Percentiles rank a stretch among this genome's conserved stretches.
Evolutionary conservation across 2,888 invertebrate species (phyloP).

Genomic region (Volucella inanis): DNA sequence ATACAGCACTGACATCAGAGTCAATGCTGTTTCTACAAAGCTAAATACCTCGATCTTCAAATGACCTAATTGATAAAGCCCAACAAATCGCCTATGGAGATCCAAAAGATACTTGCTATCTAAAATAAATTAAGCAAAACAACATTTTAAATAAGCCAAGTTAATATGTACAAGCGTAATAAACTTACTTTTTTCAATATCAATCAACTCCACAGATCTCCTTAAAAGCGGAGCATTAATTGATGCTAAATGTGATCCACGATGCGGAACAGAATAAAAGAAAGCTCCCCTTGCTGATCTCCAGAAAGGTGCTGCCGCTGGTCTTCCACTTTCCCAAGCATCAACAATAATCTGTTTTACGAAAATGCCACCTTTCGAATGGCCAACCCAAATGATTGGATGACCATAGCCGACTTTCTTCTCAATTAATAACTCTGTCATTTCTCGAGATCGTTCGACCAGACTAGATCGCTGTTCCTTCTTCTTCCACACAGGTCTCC

Average conservation of each 20-base stretch:
- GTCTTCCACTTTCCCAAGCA: slow-evolving; percentile 84
- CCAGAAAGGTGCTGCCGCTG: slow-evolving; percentile 84
- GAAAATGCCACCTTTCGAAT: slow-evolving; percentile 94
- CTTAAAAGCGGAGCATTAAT: slow-evolving; percentile 89
- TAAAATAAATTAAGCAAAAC: slow-evolving; percentile 79
- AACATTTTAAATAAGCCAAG: not conserved
- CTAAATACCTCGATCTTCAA: slow-evolving; percentile 86
- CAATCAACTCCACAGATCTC: slow-evolving; percentile 90
- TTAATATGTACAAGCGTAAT: not conserved
- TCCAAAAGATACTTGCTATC: slow-evolving; percentile 88
- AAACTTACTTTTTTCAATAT: slow-evolving; percentile 89
- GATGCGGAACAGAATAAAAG: slow-evolving; percentile 94
- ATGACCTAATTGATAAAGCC: slow-evolving; percentile 84
- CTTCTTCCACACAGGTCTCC: slow-evolving; percentile 90
- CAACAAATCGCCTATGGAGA: slow-evolving; percentile 87
- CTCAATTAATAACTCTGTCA: slow-evolving; percentile 87
- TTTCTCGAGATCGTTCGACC: slow-evolving; percentile 88
- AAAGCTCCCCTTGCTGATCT: slow-evolving; percentile 86
- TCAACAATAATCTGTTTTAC: slow-evolving; percentile 92
- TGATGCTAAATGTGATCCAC: slow-evolving; percentile 90
- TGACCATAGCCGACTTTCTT: slow-evolving; percentile 88
- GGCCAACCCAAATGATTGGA: slow-evolving; percentile 92
- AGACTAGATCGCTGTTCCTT: slow-evolving; percentile 87
- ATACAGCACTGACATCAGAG: slow-evolving; percentile 89
- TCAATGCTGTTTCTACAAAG: slow-evolving; percentile 90